Conservation (phyloP, 2,888 invertebrate species). For the Linyphia triangularis region DNA sequence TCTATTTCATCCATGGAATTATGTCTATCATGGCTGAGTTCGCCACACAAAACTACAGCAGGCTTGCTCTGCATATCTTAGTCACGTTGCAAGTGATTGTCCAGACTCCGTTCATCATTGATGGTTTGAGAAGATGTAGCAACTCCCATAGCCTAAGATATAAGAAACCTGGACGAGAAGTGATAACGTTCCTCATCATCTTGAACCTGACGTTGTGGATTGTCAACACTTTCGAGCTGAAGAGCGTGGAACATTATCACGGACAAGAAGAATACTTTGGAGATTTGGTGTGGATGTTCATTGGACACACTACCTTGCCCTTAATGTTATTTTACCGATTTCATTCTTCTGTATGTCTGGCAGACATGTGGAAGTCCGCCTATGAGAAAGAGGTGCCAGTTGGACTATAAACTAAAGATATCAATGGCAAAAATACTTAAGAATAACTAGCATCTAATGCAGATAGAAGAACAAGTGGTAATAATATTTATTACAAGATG, state of each 20-base stretch:
- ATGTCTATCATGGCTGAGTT: slow-evolving; percentile 79
- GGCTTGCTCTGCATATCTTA: slow-evolving; percentile 72
- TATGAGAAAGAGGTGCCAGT: slow-evolving; percentile 83
- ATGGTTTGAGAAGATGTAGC: slow-evolving; percentile 87
- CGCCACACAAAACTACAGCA: slow-evolving; percentile 40
- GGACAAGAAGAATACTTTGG: slow-evolving; percentile 86
- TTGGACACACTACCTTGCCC: slow-evolving; percentile 87
- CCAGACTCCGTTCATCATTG: slow-evolving; percentile 87
- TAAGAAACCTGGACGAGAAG: slow-evolving; percentile 87
- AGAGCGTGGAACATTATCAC: slow-evolving; percentile 82
- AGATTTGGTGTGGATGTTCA: slow-evolving; percentile 85
- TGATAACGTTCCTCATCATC: slow-evolving; percentile 88
- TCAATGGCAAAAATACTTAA: slow-evolving; percentile 31
- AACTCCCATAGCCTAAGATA: slow-evolving; percentile 84
- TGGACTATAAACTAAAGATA: background rate
- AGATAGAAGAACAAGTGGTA: background rate
- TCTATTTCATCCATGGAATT: slow-evolving; percentile 86
- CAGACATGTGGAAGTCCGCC: slow-evolving; percentile 88
- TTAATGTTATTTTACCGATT: slow-evolving; percentile 89
- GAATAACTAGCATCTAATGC: background rate
- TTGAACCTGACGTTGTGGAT: slow-evolving; percentile 89
- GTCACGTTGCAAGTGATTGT: slow-evolving; percentile 85
- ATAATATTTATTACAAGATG: too few species aligned
- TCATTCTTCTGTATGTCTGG: slow-evolving; percentile 88
- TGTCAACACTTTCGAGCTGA: slow-evolving; percentile 86